These are phyloP conservation scores for Phocides pigmalion DNA, from an alignment of 1,140 invertebrate genomes.

Conservation along the genomic window DNA sequence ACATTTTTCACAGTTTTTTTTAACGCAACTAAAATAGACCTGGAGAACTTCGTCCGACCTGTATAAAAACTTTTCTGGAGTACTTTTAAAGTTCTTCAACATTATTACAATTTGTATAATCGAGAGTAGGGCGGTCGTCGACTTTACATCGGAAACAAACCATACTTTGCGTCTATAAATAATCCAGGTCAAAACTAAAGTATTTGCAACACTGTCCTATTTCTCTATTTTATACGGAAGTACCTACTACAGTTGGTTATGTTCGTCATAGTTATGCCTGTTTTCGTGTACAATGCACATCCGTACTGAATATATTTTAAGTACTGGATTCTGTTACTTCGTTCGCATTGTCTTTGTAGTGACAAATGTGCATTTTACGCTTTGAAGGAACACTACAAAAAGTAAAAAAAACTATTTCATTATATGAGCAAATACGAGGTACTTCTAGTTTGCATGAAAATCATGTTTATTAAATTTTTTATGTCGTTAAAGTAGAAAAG, in stretches of 20 bases:
- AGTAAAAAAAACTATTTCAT: too few species aligned
- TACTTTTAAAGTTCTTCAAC: conserved; percentile 7
- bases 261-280: background rate
- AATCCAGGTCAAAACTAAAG: conserved; percentile 5
- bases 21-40: background rate
- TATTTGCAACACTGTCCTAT: conserved; percentile 25
- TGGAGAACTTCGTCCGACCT: background rate
- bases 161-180: conserved; percentile 21
- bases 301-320: too few species aligned
- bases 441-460: too few species aligned
- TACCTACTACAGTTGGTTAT: background rate
- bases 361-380: too few species aligned
- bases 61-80: background rate
- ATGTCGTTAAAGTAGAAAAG: too few species aligned
- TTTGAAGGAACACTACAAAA: too few species aligned
- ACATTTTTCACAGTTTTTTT: background rate
- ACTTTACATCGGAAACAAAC: conserved; percentile 9
- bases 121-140: conserved; percentile 12
- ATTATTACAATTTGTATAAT: conserved; percentile 8
- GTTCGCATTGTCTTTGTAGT: too few species aligned
- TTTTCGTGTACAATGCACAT: background rate
- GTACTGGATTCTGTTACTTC: too few species aligned
- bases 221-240: conserved; percentile 11
- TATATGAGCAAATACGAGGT: too few species aligned
- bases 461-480: too few species aligned